phyloP scores from a whole-genome alignment of 2,797 vertebrate genomes.

The Rhynchonycteris naso region DNA sequence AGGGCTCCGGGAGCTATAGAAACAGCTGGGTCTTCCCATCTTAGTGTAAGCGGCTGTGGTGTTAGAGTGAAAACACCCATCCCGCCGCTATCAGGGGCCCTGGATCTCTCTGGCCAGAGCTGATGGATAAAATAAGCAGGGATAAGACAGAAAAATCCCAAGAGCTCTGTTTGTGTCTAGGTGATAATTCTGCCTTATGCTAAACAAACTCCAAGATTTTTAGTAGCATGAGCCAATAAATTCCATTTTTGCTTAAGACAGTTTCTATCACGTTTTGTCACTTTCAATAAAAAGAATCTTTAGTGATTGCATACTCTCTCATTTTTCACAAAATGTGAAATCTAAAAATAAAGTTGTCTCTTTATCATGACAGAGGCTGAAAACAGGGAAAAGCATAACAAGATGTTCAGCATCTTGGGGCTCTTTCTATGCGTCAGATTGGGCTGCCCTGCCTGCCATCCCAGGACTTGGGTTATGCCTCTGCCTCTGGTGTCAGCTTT shows the following conservation, averaged over 20 bases:
- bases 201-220: constrained; percentile 2
- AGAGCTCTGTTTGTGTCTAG: not conserved
- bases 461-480: not conserved
- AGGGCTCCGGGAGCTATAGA: not conserved
- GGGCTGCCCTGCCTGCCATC: rapidly evolving
- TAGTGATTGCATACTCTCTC: constrained; percentile 41
- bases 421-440: rapidly evolving
- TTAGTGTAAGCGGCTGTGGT: not conserved
- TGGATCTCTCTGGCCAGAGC: not conserved
- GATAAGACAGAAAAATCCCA: not conserved
- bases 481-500: constrained; percentile 16
- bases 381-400: not conserved
- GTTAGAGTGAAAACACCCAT: rapidly evolving
- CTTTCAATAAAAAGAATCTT: constrained; percentile 45
- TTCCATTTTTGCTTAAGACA: constrained; percentile 65
- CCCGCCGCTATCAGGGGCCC: not conserved
- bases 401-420: not conserved
- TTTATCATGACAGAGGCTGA: not conserved
- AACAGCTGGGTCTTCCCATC: not conserved
- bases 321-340: constrained; percentile 49
- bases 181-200: not conserved
- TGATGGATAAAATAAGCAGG: not conserved
- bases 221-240: constrained; percentile 20
- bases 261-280: constrained; percentile 65
- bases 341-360: constrained; percentile 38